These are phyloP conservation scores for Hydrozoanthus tunicans DNA, from an alignment of 64 coral and sea anemone genomes.

Conservation along the genomic window DNA sequence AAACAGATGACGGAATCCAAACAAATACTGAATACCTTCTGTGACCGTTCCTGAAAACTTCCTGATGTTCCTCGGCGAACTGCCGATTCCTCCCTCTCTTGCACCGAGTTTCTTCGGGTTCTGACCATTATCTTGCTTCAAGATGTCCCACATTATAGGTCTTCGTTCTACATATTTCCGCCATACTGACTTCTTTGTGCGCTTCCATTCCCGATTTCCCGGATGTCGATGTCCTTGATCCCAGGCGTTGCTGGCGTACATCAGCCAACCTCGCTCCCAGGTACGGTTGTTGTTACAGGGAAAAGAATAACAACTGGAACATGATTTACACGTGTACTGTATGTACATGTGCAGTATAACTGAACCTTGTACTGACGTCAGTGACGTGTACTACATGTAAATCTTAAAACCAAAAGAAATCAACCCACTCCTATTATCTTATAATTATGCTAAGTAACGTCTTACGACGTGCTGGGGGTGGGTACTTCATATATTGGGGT, in stretches of 20 bases:
- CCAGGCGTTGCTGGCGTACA: not conserved
- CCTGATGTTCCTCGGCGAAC: not conserved
- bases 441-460: too few species aligned
- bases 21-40: slow-evolving; percentile 17
- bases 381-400: too few species aligned
- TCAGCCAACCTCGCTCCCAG: not conserved
- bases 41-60: not conserved
- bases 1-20: not conserved
- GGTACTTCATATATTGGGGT: too few species aligned
- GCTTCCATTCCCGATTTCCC: slow-evolving; percentile 28
- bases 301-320: too few species aligned
- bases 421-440: too few species aligned
- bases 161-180: slow-evolving; percentile 15
- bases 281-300: too few species aligned
- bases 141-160: not conserved
- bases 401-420: too few species aligned
- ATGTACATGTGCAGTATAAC: too few species aligned
- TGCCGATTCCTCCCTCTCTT: not conserved
- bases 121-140: slow-evolving; percentile 39
- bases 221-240: not conserved
- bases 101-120: slow-evolving; percentile 5
- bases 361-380: too few species aligned
- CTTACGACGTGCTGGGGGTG: too few species aligned
- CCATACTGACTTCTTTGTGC: slow-evolving; percentile 28
- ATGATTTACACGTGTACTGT: too few species aligned